A percentile compares a stretch with the other conserved stretches of the same genome.
phyloP scores from a whole-genome alignment of 2,113 vertebrate genomes.

The Engraulis encrasicolus region DNA sequence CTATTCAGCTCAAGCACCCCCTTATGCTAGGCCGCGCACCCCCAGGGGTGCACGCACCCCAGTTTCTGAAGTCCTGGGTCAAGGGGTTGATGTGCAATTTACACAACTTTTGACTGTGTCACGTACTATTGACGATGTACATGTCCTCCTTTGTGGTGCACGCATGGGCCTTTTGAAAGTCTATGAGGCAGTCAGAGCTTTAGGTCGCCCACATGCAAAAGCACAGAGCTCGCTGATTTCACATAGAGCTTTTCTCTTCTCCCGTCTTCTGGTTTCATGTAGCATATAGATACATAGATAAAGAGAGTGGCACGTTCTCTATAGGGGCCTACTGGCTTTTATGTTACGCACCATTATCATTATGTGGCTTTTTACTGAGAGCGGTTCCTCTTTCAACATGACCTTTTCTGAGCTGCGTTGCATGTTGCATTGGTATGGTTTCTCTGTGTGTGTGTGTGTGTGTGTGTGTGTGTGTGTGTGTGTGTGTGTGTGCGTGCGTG shows the following conservation, averaged over 20 bases:
- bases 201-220: background rate
- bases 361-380: no score
- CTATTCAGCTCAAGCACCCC: no score
- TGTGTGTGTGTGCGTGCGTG: conserved; percentile 18
- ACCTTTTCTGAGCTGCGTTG: background rate
- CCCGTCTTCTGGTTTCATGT: background rate
- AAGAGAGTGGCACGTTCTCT: background rate
- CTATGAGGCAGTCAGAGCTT: background rate
- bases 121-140: no score
- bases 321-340: background rate
- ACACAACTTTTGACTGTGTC: background rate
- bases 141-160: no score
- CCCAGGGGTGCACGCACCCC: no score
- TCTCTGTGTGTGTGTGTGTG: background rate
- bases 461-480: background rate
- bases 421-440: no score
- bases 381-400: background rate
- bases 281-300: background rate
- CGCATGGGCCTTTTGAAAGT: background rate
- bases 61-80: background rate
- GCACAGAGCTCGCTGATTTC: background rate
- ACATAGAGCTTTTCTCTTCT: background rate
- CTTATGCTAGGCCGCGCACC: no score
- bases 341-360: background rate
- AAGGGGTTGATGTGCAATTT: background rate